These are phyloP conservation scores for Ramazzottius varieornatus DNA, from an alignment of 2,888 invertebrate genomes.

Conservation along the genomic window DNA sequence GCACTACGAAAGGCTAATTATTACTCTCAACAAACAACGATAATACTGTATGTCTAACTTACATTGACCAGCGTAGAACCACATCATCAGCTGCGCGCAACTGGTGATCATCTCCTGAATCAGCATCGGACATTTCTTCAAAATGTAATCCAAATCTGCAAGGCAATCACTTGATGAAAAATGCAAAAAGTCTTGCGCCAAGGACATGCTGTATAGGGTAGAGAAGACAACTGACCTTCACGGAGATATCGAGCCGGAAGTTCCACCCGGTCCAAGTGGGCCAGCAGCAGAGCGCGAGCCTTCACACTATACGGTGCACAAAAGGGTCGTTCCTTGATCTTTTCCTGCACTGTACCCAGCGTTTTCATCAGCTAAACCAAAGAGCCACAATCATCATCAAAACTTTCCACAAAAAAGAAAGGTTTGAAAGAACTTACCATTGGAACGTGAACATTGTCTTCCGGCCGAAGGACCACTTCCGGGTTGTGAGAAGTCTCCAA, in stretches of 20 bases:
- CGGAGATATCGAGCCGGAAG: constrained; percentile 21
- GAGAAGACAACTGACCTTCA: constrained; percentile 17
- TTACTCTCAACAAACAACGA: constrained; percentile 9
- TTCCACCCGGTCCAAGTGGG: constrained; percentile 58
- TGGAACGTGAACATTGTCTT: constrained; percentile 81
- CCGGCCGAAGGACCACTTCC: constrained; percentile 66
- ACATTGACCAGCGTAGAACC: constrained; percentile 60
- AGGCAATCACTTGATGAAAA: constrained; percentile 7
- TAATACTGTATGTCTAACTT: too few relatives aligned
- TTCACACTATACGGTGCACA: constrained; percentile 61
- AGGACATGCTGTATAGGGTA: too few relatives aligned
- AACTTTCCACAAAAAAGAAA: neutral
- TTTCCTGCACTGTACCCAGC: constrained; percentile 68
- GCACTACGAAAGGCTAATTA: too few relatives aligned
- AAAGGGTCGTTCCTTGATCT: constrained; percentile 77
- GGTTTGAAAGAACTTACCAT: constrained; percentile 31
- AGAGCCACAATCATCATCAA: neutral
- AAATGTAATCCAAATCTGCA: constrained; percentile 22
- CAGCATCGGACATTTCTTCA: constrained; percentile 66
- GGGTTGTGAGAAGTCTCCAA: constrained; percentile 79
- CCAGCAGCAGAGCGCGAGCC: constrained; percentile 75
- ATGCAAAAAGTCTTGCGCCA: neutral
- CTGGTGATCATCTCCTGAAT: constrained; percentile 92
- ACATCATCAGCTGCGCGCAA: constrained; percentile 59
- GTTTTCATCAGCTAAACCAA: constrained; percentile 50